Evolutionary conservation across 2,888 invertebrate genomes (phyloP).

Genomic region (Pristionchus mayeri): DNA sequence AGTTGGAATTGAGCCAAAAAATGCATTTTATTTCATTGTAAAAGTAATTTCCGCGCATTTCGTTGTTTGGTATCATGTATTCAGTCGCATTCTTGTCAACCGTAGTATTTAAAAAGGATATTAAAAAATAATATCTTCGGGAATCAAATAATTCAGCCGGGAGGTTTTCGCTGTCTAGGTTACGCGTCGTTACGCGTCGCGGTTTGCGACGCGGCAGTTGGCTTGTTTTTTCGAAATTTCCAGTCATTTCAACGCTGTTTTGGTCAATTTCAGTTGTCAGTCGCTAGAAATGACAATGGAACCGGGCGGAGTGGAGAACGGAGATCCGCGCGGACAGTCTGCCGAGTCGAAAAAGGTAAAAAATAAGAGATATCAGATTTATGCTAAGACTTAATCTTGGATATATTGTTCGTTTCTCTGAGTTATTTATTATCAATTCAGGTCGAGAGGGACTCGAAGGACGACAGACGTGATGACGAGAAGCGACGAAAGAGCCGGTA

Average conservation of each 20-base stretch:
- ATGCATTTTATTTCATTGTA: too few species aligned
- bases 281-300: conserved; percentile 14
- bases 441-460: not conserved
- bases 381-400: too few species aligned
- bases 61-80: too few species aligned
- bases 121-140: not conserved
- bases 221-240: conserved; percentile 36
- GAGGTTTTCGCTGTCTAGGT: too few species aligned
- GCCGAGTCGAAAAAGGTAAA: conserved; percentile 24
- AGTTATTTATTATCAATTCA: too few species aligned
- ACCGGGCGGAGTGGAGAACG: conserved; percentile 32
- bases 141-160: too few species aligned
- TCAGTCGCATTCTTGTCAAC: too few species aligned
- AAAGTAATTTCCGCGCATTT: too few species aligned
- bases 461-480: conserved; percentile 22
- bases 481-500: conserved; percentile 43
- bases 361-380: too few species aligned
- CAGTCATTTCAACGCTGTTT: not conserved
- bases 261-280: not conserved
- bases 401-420: not conserved
- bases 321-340: conserved; percentile 15
- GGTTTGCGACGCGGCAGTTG: not conserved
- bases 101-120: not conserved
- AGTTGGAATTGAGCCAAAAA: too few species aligned
- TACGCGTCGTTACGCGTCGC: too few species aligned